Evolutionary conservation across 2,113 vertebrate species (phyloP).

Genomic region (Solea solea): DNA sequence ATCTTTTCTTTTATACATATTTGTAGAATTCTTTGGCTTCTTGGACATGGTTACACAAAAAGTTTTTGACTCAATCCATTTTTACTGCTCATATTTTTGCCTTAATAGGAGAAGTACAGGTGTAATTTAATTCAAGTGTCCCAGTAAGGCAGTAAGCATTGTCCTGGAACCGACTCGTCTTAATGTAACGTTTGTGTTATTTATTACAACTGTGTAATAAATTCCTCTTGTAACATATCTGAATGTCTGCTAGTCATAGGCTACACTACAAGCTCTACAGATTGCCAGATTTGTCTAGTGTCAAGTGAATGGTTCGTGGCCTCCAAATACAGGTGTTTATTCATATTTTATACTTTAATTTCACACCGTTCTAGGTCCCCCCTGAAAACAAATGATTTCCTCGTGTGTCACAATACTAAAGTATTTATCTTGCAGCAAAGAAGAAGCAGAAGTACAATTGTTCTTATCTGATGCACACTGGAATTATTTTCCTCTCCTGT

Average conservation of each 20-base stretch:
- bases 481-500: too few relatives aligned
- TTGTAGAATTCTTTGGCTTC: conserved; percentile 17
- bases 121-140: background rate
- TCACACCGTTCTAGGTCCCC: conserved; percentile 14
- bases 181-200: background rate
- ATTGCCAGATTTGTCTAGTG: background rate
- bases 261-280: background rate
- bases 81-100: background rate
- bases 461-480: background rate
- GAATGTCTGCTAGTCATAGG: background rate
- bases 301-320: background rate
- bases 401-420: background rate
- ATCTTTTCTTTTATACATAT: conserved; percentile 1
- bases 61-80: background rate
- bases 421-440: conserved; percentile 6
- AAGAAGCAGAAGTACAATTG: conserved; percentile 13
- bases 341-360: conserved; percentile 54
- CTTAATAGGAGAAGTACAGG: background rate
- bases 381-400: background rate
- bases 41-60: background rate
- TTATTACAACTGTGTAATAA: background rate
- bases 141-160: background rate
- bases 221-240: background rate
- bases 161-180: background rate
- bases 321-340: background rate